phyloP scores from a whole-genome alignment of 2,888 invertebrate species.

The Spisula solida region DNA sequence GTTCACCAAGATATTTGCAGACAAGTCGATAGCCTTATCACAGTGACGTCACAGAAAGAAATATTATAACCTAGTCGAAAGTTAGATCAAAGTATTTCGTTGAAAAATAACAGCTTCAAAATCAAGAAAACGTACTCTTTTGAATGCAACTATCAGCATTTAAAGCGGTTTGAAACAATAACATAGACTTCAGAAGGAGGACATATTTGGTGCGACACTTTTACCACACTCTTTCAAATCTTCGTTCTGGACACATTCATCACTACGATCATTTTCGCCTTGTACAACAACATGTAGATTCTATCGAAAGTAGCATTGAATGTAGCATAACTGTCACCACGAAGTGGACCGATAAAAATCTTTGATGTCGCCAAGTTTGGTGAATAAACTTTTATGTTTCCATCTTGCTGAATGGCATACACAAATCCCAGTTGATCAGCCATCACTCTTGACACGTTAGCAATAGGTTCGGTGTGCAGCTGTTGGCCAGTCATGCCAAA shows the following conservation, averaged over 20 bases:
- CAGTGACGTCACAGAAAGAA: no score
- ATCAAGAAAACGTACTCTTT: no score
- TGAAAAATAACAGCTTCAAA: no score
- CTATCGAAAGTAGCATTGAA: slow-evolving; percentile 10
- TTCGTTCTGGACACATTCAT: not conserved
- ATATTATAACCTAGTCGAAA: no score
- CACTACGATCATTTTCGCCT: not conserved
- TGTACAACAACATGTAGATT: not conserved
- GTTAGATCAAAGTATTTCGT: no score
- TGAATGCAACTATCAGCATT: no score
- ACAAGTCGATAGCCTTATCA: no score
- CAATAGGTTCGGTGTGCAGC: not conserved
- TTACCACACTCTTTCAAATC: not conserved
- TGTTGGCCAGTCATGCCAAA: not conserved
- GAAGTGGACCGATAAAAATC: not conserved
- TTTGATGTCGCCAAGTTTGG: not conserved
- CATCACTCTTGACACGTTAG: not conserved
- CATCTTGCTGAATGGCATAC: not conserved
- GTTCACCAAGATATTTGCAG: no score
- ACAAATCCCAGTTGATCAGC: not conserved
- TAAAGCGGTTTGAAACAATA: no score
- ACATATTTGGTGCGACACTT: no score
- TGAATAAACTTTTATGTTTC: not conserved
- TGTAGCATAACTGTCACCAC: not conserved
- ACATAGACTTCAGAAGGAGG: no score